Evolutionary conservation across 1,140 invertebrate species (phyloP), one percentile per base, ranked within the genome.

Genomic region (Scaptodrosophila lebanonensis): DNA sequence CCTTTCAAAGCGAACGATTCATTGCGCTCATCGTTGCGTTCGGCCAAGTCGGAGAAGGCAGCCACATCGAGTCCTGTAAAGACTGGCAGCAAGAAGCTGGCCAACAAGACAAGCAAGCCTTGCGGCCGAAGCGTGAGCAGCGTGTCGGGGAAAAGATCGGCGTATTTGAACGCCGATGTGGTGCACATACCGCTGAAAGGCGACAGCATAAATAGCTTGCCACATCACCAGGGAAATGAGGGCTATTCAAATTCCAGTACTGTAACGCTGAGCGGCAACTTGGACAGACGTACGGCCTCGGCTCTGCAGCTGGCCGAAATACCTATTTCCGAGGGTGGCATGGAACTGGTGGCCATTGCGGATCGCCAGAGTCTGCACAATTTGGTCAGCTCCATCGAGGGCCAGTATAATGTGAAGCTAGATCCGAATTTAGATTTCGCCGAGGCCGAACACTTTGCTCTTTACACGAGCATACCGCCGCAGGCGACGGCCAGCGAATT

Each of bases 401-500:
- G 71, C 6, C 69, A 87, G 39, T 83, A 84, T 15, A 85, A 86
- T 51, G 73, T 87, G 7, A 48, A 73, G 40, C 58, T 87, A 27
- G 84, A 87, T 71, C 85, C 88, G 17, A 88, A 88, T 67, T 66
- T 90, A 22, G 91, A 94, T 56, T 83, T 95, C 11, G 95, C 94
- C 1, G 94, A 95, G 60, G 94, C 93, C 1, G 95, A 96, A 79
- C 93, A 95, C 85, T 95, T 95, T 86, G 95, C 94, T 29, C 84
- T 96, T 35, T 95, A 95, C 60, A 95, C 93, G 54, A 91, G 92
- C 27, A 91, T 95, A 75, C 94, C 94, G 4, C 94, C 94, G 7
- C 92, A 92, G 83, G 95, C 94, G 2, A 95, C 94, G 0, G 91
- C 90, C 11, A 95, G 94, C 5, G 95, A 96, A 79, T 95, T 95